Evolutionary conservation across 2,113 vertebrate genomes (phyloP), one percentile per base, ranked within the genome.

Genomic region (Empidonax traillii): DNA sequence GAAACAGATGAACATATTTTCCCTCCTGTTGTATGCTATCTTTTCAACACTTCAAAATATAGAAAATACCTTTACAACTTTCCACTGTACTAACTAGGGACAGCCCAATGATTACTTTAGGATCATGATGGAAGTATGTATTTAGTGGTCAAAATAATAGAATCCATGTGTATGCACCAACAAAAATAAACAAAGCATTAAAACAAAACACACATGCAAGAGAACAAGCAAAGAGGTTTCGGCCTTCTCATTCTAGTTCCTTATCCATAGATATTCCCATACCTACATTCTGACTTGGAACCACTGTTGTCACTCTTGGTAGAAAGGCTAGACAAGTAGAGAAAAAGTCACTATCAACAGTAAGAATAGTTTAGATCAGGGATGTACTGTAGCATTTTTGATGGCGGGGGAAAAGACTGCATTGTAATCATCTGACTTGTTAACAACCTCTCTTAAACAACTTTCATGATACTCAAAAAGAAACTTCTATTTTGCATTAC

Each of bases 11-110:
- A 46, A 94, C 78, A 27, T 85, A 81, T n/a, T 62, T 69, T 82
- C 62, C 83, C 46, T 83, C n/a, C 16, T 52, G 59, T 43, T 63
- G 39, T 35, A 83, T 15, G 37, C 47, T 47, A 9, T 43, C 10
- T 85, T 87, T 91, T 58, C 33, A 91, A 25, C 37, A 49, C 71
- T 90, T 78, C 39, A 67, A 95, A 96, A 90, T 30, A 72, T 0
- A 46, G 68, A 19, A 89, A 81, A 37, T 9, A 37, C 8, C 41
- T 82, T 39, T 67, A 53, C 66, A 79, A 27, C 20, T 28, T 68
- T 55, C 20, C 41, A 27, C 8, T 63, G 10, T 25, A 23, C 72
- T 76, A 47, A 75, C 28, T 8, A 73, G 24, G 23, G 56, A 18
- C 20, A 72, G 56, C 23, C 39, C 52, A 78, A 24, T 14, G 12